Conservation (phyloP, 1,140 invertebrate species). For the Drosophila ohnishii region DNA sequence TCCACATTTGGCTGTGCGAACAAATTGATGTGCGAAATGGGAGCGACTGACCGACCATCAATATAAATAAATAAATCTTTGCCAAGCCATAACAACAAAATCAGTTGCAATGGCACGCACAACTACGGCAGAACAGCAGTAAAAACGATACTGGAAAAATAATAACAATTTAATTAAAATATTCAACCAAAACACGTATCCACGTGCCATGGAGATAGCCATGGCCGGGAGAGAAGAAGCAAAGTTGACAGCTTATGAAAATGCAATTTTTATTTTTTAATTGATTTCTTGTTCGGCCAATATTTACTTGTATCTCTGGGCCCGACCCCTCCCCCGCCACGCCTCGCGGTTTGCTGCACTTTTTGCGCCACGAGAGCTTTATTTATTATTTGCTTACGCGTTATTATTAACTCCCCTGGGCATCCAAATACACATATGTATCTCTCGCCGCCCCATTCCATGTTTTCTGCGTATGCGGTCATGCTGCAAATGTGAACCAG, state of each 20-base stretch:
- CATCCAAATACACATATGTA: constrained; percentile 2
- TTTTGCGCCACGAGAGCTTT: constrained; percentile 43
- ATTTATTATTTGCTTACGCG: constrained; percentile 69
- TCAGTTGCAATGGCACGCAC: constrained; percentile 75
- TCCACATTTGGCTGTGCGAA: constrained; percentile 46
- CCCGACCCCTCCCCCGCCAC: not conserved
- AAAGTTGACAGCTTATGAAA: constrained; percentile 73
- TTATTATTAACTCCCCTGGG: constrained; percentile 59
- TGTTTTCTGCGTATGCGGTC: constrained; percentile 1
- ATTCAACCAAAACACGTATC: constrained; percentile 72
- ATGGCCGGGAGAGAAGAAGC: constrained; percentile 27
- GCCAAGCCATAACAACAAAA: constrained; percentile 76
- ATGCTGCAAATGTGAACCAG: constrained; percentile 1
- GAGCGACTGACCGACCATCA: constrained; percentile 56
- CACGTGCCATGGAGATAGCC: constrained; percentile 38
- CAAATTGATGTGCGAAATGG: constrained; percentile 58
- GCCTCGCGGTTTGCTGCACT: constrained; percentile 36
- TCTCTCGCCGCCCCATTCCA: not conserved
- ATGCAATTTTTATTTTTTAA: constrained; percentile 78
- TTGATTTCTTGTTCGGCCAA: constrained; percentile 73
- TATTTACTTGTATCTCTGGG: constrained; percentile 63
- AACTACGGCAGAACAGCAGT: constrained; percentile 29
- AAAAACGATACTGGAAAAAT: constrained; percentile 65
- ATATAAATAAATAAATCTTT: constrained; percentile 81
- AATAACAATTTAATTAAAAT: constrained; percentile 81